Percentiles rank a stretch among this genome's conserved stretches.
Evolutionary conservation across 2,888 invertebrate species (phyloP).

Genomic region (Eupithecia inturbata): DNA sequence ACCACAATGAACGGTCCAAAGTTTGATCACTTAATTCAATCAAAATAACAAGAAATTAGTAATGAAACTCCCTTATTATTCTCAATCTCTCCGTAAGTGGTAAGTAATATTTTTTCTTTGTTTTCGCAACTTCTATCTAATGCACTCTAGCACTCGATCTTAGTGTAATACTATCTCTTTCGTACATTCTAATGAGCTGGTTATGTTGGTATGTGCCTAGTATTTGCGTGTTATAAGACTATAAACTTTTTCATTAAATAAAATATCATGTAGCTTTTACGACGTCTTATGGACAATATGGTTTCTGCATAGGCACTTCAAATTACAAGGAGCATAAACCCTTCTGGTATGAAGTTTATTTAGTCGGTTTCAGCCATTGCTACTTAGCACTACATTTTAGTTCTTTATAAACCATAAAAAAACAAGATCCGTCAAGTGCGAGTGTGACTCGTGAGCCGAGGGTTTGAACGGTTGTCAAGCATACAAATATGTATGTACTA

Average conservation of each 20-base stretch:
- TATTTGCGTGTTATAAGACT: slow-evolving; percentile 19
- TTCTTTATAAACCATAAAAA: too few species aligned
- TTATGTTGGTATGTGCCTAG: background rate
- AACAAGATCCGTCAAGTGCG: too few species aligned
- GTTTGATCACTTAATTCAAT: too few species aligned
- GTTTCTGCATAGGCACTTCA: slow-evolving; percentile 12
- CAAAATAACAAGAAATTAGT: too few species aligned
- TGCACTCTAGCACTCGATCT: background rate
- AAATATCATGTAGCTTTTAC: slow-evolving; percentile 25
- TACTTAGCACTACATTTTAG: background rate
- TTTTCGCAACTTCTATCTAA: background rate
- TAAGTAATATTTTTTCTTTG: too few species aligned
- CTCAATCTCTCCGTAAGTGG: too few species aligned
- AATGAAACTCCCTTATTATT: too few species aligned
- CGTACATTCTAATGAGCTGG: background rate
- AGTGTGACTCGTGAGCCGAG: too few species aligned
- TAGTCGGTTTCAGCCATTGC: background rate
- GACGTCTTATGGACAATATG: slow-evolving; percentile 23
- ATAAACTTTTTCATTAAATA: slow-evolving; percentile 25
- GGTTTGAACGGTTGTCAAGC: too few species aligned
- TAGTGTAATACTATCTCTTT: background rate
- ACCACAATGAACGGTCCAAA: too few species aligned
- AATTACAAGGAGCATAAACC: slow-evolving; percentile 26
- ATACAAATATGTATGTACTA: too few species aligned
- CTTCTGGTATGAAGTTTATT: slow-evolving; percentile 31